Evolutionary conservation across 2,113 vertebrate genomes (phyloP).

Genomic region (Aspidoscelis tigris): DNA sequence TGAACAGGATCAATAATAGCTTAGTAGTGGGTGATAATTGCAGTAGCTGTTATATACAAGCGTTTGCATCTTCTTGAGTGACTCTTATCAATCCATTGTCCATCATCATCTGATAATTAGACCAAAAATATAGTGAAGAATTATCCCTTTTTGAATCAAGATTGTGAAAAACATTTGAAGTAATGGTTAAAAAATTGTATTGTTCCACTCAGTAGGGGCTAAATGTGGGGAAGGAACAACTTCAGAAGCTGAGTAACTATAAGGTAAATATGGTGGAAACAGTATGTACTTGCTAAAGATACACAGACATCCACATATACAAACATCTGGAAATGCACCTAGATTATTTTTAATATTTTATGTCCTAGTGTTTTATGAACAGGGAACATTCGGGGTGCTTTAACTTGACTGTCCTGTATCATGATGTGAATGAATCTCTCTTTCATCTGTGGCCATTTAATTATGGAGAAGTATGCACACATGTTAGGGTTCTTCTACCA

Average conservation of each 20-base stretch:
- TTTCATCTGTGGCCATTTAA: neutral
- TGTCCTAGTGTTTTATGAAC: constrained; percentile 25
- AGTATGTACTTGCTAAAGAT: constrained; percentile 5
- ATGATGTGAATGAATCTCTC: neutral
- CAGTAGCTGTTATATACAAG: constrained; percentile 87
- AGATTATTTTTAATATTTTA: constrained; percentile 9
- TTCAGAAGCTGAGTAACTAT: constrained; percentile 57
- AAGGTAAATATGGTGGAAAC: constrained; percentile 9
- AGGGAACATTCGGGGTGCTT: neutral
- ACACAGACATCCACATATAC: constrained; percentile 21
- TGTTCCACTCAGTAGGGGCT: constrained; percentile 67
- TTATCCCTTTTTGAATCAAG: constrained; percentile 78
- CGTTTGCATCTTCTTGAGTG: constrained; percentile 87
- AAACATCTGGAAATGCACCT: constrained; percentile 35
- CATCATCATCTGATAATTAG: constrained; percentile 86
- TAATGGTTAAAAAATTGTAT: constrained; percentile 64
- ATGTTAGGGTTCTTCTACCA: neutral
- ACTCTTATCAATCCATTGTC: constrained; percentile 90
- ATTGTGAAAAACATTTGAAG: constrained; percentile 78
- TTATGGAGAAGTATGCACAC: neutral
- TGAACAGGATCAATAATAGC: constrained; percentile 86
- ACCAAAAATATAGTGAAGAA: constrained; percentile 75
- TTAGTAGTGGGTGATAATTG: constrained; percentile 93
- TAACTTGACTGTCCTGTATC: constrained; percentile 6
- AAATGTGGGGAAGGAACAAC: constrained; percentile 56